Evolutionary conservation across 2,797 vertebrate species (phyloP).

Genomic region (Nothura maculosa): DNA sequence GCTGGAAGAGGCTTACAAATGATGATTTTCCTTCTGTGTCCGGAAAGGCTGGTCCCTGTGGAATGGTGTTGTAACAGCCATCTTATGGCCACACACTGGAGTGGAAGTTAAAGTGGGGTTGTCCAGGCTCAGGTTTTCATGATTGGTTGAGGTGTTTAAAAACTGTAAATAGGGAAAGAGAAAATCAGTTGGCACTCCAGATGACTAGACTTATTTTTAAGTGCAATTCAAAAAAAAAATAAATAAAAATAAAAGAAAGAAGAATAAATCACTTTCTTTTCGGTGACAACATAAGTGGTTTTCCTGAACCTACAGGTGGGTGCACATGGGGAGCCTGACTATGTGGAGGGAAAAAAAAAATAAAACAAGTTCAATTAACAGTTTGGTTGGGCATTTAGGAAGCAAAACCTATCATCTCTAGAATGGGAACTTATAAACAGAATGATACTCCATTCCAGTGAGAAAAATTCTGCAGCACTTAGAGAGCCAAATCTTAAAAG

Average conservation of each 20-base stretch:
- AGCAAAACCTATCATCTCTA: slow-evolving; percentile 29
- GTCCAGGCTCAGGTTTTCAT: slow-evolving; percentile 88
- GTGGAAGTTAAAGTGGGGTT: slow-evolving; percentile 86
- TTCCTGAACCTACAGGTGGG: not conserved
- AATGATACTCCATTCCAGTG: not conserved
- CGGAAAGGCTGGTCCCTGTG: slow-evolving; percentile 87
- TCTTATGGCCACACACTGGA: slow-evolving; percentile 88
- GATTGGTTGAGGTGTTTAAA: slow-evolving; percentile 91
- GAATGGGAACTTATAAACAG: slow-evolving; percentile 1
- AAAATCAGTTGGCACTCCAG: slow-evolving; percentile 30
- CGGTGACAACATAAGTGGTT: not conserved
- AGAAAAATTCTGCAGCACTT: slow-evolving; percentile 1
- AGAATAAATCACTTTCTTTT: not conserved
- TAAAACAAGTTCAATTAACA: not conserved
- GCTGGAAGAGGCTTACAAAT: slow-evolving; percentile 85
- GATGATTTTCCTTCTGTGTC: slow-evolving; percentile 92
- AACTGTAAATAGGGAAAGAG: slow-evolving; percentile 84
- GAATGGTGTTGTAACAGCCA: slow-evolving; percentile 81
- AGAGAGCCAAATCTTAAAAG: not conserved
- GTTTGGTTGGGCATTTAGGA: slow-evolving; percentile 19
- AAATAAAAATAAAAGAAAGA: not conserved
- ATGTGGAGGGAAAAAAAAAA: not conserved
- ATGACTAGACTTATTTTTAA: slow-evolving; percentile 8
- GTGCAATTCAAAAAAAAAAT: not conserved
- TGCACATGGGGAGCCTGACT: not conserved